Percentiles rank a stretch among this genome's conserved stretches.
Evolutionary conservation across 92 coral and sea anemone species (phyloP).

Genomic region (Heliopora coerulea): DNA sequence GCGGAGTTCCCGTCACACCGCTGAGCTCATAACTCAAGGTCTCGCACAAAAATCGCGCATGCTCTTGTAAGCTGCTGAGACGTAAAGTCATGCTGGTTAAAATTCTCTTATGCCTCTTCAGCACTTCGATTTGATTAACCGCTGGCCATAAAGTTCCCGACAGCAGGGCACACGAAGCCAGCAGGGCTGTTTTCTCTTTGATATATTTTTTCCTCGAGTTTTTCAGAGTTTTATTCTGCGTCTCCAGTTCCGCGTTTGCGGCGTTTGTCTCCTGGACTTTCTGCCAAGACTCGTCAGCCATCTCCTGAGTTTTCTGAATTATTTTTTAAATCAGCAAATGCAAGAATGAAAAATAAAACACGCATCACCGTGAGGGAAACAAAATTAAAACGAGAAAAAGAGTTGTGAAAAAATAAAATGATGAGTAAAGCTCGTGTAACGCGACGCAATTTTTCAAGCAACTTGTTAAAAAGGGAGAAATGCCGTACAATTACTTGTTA

Average conservation of each 20-base stretch:
- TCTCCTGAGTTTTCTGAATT: conserved; percentile 77
- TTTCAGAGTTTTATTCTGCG: conserved; percentile 72
- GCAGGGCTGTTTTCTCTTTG: conserved; percentile 62
- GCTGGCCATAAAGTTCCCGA: conserved; percentile 98
- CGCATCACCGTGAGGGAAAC: too few species aligned
- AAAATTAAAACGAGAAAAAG: too few species aligned
- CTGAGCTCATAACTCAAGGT: conserved; percentile 84
- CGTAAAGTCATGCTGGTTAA: conserved; percentile 53
- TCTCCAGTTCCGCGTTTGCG: conserved; percentile 80
- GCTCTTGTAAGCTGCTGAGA: conserved; percentile 69
- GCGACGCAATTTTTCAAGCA: too few species aligned
- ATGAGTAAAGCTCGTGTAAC: too few species aligned
- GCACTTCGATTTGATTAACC: conserved; percentile 69
- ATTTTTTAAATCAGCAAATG: too few species aligned
- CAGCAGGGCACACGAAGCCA: conserved; percentile 79
- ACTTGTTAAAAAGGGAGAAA: too few species aligned
- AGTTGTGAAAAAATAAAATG: too few species aligned
- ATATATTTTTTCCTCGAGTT: conserved; percentile 72
- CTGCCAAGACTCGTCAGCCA: conserved; percentile 96
- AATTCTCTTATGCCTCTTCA: conserved; percentile 75
- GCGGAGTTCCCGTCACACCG: conserved; percentile 53
- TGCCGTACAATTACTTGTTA: too few species aligned
- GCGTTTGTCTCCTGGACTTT: conserved; percentile 83
- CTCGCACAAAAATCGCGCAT: conserved; percentile 75
- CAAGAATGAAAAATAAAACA: neutral